Base-by-base conservation (phyloP, 1,140 invertebrate species). In the Heliconius congener region DNA sequence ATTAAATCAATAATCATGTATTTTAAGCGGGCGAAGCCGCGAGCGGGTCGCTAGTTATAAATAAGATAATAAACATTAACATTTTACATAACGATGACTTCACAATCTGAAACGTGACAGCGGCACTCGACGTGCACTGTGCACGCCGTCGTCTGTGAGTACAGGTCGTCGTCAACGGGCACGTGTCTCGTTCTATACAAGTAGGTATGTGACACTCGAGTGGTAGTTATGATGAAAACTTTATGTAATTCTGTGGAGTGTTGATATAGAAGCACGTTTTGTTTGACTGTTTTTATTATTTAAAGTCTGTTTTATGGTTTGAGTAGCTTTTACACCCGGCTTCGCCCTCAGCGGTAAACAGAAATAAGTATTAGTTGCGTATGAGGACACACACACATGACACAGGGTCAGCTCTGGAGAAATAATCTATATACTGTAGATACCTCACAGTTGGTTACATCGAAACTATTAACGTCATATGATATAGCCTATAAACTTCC, bases 41-140 rank as follows among this genome's bases (percentile, higher is more conserved):
- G 23, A 23, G 23, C 23, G 23, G 23, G 23, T 23, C 23, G 23
- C 23, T 23, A 23, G 23, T 57, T 13, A 76, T 76, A 74, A 79
- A 79, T 52, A 57, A 52, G 50, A 52, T 52, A 52, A 52, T 19
- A 6, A 8, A 18, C 50, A 52, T 52, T 52, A 52, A 52, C 50
- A 19, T 55, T 76, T 77, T 83, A 80, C 73, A 77, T 79, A 83
- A 73, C 66, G 71, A 73, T 78, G 81, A 80, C 78, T 78, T 83
- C 76, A 80, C 75, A 73, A 75, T 57, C 19, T 79, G n/a, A 77
- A 79, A 83, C 81, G 81, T 80, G 76, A 80, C 81, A 34, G 60
- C 60, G 74, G 34, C 71, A 71, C 72, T 57, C 55, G n/a, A 9
- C 55, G 19, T 57, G 16, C 16, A 57, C n/a, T 1, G 19, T 6